phyloP scores from a whole-genome alignment of 2,797 vertebrate species.

The Lutjanus campechanus region DNA sequence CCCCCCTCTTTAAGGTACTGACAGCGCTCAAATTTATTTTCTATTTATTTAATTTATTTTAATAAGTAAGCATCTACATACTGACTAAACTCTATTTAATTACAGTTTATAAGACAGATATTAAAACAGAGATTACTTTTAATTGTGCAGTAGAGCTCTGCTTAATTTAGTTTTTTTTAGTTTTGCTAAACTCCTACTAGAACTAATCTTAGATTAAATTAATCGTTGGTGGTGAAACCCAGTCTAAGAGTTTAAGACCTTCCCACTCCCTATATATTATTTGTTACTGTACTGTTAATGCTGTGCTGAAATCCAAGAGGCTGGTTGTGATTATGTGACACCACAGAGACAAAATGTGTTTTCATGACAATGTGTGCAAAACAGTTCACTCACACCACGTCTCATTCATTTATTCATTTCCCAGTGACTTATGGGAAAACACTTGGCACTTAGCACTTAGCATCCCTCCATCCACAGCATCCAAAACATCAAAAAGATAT shows the following conservation, averaged over 20 bases:
- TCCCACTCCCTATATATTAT: background rate
- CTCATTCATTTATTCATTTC: conserved; percentile 72
- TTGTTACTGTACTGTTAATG: conserved; percentile 35
- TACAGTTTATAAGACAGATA: no score
- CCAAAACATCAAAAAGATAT: conserved; percentile 59
- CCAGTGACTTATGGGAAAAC: conserved; percentile 66
- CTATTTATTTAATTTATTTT: no score
- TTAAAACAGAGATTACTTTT: no score
- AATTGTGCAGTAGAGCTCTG: no score
- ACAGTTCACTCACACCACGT: conserved; percentile 44
- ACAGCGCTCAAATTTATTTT: no score
- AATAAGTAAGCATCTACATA: no score
- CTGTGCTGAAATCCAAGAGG: conserved; percentile 32
- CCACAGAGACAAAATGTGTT: conserved; percentile 54
- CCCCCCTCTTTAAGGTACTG: no score
- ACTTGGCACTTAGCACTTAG: conserved; percentile 63
- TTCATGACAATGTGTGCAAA: conserved; percentile 43
- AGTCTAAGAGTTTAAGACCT: background rate
- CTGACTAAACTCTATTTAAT: no score
- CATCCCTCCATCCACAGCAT: conserved; percentile 61
- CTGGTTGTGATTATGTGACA: conserved; percentile 47
- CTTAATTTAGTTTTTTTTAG: no score
- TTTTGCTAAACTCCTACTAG: no score
- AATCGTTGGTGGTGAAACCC: no score
- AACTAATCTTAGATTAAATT: no score